These are phyloP conservation scores for Tinamus guttatus DNA, from an alignment of 2,113 vertebrate species.

Conservation along the genomic window DNA sequence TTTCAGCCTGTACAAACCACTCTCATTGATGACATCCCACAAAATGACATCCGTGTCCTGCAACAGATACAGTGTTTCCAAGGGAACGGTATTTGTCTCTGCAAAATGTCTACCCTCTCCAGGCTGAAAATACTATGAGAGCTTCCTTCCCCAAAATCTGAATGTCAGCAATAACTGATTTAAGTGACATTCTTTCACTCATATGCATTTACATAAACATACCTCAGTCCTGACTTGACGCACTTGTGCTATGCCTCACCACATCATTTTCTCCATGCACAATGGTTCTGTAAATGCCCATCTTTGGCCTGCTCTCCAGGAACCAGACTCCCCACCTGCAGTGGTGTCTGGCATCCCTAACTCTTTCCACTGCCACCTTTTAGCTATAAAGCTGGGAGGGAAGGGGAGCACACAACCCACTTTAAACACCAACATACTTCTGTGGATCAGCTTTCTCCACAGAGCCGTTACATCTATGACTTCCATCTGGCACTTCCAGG, in stretches of 20 bases:
- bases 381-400: neutral
- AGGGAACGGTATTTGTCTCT: neutral
- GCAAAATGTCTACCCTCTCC: neutral
- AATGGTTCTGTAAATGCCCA: neutral
- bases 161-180: neutral
- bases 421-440: neutral
- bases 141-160: neutral
- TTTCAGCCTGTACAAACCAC: conserved; percentile 90
- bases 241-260: neutral
- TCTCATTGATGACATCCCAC: conserved; percentile 98
- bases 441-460: neutral
- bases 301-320: neutral
- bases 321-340: neutral
- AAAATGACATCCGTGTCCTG: conserved; percentile 96
- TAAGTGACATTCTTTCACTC: neutral
- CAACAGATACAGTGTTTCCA: neutral
- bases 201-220: neutral
- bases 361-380: neutral
- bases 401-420: neutral
- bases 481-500: too few species aligned
- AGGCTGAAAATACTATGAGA: neutral
- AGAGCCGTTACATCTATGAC: neutral
- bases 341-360: neutral
- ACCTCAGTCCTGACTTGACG: neutral
- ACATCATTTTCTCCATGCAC: neutral